Evolutionary conservation across 2,888 invertebrate species (phyloP).

Genomic region (Rhingia rostrata): DNA sequence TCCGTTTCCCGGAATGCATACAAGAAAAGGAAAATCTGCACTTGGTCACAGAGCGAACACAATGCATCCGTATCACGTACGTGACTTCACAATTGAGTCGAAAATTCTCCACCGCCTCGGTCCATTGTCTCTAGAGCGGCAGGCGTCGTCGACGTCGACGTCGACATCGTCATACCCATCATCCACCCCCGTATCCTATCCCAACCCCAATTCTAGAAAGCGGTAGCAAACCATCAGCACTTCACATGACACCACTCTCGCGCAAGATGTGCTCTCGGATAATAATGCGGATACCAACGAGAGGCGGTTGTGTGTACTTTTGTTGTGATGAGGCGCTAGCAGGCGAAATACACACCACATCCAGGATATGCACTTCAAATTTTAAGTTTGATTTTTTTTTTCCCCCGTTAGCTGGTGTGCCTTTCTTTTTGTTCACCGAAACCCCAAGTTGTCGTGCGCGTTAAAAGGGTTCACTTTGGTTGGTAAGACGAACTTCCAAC

Average conservation of each 20-base stretch:
- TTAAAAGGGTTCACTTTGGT: constrained; percentile 68
- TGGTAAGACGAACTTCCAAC: constrained; percentile 68
- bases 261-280: constrained; percentile 73
- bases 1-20: constrained; percentile 72
- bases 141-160: constrained; percentile 32
- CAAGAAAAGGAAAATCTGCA: constrained; percentile 66
- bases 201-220: constrained; percentile 19
- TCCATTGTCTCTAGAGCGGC: constrained; percentile 65
- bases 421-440: constrained; percentile 29
- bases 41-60: constrained; percentile 72
- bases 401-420: background rate
- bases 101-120: constrained; percentile 49
- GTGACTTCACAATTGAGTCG: constrained; percentile 74
- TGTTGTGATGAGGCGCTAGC: constrained; percentile 66
- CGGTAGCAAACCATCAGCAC: constrained; percentile 72
- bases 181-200: background rate
- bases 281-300: constrained; percentile 72
- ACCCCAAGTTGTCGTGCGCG: constrained; percentile 20
- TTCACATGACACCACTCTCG: constrained; percentile 74
- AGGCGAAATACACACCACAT: constrained; percentile 71
- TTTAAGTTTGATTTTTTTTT: constrained; percentile 66
- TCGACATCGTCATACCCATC: background rate
- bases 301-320: constrained; percentile 70
- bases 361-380: constrained; percentile 73
- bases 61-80: constrained; percentile 74